Conservation (phyloP, 1,140 invertebrate species). For the Drosophila bocqueti region DNA sequence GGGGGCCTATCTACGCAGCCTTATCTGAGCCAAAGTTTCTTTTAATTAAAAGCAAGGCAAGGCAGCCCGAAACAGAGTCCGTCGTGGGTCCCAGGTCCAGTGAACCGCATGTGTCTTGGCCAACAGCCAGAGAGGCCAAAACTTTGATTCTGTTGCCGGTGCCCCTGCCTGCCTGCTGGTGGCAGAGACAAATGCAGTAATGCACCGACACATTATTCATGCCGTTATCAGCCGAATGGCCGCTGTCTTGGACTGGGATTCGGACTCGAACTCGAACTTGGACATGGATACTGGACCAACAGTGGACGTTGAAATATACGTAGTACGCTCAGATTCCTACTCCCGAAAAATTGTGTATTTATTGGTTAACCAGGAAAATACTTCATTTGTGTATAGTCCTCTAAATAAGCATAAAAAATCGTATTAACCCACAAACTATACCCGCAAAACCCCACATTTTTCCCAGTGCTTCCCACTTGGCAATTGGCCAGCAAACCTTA, state of each 20-base stretch:
- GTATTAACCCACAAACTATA: neutral
- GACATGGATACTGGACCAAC: slow-evolving; percentile 26
- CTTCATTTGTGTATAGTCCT: neutral
- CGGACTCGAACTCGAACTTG: slow-evolving; percentile 13
- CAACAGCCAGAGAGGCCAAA: slow-evolving; percentile 30
- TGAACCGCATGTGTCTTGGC: slow-evolving; percentile 75
- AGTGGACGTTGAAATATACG: slow-evolving; percentile 36
- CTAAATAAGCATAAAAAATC: neutral
- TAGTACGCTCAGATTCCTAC: slow-evolving; percentile 8
- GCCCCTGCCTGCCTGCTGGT: slow-evolving; percentile 4
- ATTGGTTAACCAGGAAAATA: neutral
- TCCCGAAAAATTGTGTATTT: neutral
- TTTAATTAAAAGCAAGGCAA: slow-evolving; percentile 82
- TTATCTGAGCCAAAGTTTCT: slow-evolving; percentile 81
- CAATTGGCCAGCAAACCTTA: slow-evolving; percentile 40
- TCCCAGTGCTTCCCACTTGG: slow-evolving; percentile 38
- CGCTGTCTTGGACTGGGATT: slow-evolving; percentile 41
- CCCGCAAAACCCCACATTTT: neutral
- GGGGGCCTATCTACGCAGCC: slow-evolving; percentile 59
- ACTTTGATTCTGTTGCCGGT: slow-evolving; percentile 16
- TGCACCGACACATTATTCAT: slow-evolving; percentile 83
- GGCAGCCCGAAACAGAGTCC: slow-evolving; percentile 47
- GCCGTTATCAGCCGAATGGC: slow-evolving; percentile 75
- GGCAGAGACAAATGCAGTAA: slow-evolving; percentile 79
- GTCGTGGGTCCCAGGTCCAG: slow-evolving; percentile 53